phyloP scores from a whole-genome alignment of 2,888 invertebrate species.

The Perizoma affinitatum region DNA sequence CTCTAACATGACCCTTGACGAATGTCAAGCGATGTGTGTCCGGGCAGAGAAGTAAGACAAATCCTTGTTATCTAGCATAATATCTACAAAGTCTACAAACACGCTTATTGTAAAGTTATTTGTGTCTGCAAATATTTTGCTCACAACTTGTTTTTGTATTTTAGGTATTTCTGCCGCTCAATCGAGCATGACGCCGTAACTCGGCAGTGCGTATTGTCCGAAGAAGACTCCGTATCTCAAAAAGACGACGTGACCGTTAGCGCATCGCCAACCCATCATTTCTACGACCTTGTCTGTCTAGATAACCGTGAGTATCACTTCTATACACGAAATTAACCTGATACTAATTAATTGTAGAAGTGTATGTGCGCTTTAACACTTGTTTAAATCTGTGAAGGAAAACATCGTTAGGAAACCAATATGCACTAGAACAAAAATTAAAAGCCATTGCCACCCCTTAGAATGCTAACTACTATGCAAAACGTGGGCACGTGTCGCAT shows the following conservation, averaged over 20 bases:
- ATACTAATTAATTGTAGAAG: slow-evolving; percentile 23
- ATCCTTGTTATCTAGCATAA: slow-evolving; percentile 6
- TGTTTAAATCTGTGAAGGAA: too few relatives aligned
- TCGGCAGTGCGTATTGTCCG: slow-evolving; percentile 93
- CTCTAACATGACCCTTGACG: slow-evolving; percentile 92
- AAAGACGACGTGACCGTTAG: slow-evolving; percentile 94
- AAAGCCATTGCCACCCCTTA: too few relatives aligned
- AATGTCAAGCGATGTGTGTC: slow-evolving; percentile 94
- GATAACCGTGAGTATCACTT: slow-evolving; percentile 91
- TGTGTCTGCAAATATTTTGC: slow-evolving; percentile 14
- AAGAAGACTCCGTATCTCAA: slow-evolving; percentile 95
- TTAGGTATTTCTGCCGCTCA: slow-evolving; percentile 92
- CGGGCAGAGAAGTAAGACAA: slow-evolving; percentile 90
- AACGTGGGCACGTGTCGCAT: too few relatives aligned
- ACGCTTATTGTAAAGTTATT: background rate
- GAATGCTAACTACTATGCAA: too few relatives aligned
- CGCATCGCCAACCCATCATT: slow-evolving; percentile 93
- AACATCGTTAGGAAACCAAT: too few relatives aligned
- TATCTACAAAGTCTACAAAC: slow-evolving; percentile 1
- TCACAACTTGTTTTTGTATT: slow-evolving; percentile 10
- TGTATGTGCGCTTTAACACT: too few relatives aligned
- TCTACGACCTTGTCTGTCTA: slow-evolving; percentile 94
- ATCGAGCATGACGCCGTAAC: slow-evolving; percentile 95
- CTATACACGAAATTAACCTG: slow-evolving; percentile 20
- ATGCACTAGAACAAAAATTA: too few relatives aligned